Base-by-base conservation (phyloP, 2,797 vertebrate species). In the Dipus sagitta region DNA sequence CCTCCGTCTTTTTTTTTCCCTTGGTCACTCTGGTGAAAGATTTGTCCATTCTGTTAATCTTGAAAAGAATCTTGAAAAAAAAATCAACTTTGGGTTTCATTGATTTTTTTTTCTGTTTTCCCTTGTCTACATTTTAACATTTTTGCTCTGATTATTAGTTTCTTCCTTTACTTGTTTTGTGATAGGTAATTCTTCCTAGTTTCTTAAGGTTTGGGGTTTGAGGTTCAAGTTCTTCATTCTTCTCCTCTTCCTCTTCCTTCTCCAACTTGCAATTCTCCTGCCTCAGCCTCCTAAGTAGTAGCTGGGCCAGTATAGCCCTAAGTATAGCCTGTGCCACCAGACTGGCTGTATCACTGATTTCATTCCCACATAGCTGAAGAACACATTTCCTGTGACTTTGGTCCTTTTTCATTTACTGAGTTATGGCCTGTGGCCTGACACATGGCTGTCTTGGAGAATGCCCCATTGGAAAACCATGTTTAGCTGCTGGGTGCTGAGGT, bases 381-480 rank as follows among this genome's bases (percentile, higher is more conserved):
- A 17, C 4, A 1, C 2, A 1, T 20, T 10, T 4, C 0, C 0
- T 13, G 0, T 42, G 54, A 42, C 1, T 42, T 62, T 42, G 1
- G 0, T 47, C 13, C 32, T 71, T n/a, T 70, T 8, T 2, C 4
- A 0, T 7, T 24, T 28, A 6, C 13, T 0, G 32, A 24, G 82
- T 15, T 28, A 13, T 7, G 5, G 11, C 32, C 18, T 7, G 13
- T 1, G 17, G 24, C 2, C 65, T 9, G 6, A 10, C 2, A 3
- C 0, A 1, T 21, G 26, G 23, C 71, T n/a, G 1, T 34, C 64
- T 23, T 13, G 23, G 65, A 58, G 54, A 11, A 2, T 0, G 0
- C 7, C 24, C 60, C 0, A 0, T 1, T 47, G 34, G 80, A 74
- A 18, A 42, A n/a, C 17, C 0, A 1, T 2, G 0, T 28, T 28